Base-by-base conservation (phyloP, 2,797 vertebrate species). In the Ateles fusciceps region DNA sequence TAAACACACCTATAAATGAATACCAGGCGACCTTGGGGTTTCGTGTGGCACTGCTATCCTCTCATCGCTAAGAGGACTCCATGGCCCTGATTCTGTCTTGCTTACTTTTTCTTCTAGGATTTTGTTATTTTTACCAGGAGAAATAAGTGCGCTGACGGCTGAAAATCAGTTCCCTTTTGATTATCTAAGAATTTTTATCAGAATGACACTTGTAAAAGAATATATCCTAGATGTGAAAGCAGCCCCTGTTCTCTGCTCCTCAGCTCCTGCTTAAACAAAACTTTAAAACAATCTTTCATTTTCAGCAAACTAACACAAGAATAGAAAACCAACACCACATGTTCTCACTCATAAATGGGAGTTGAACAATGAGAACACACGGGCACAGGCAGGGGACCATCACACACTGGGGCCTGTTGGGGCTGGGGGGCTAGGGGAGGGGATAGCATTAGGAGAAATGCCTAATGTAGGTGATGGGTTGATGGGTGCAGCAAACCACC, bases 161-260 rank as follows among this genome's bases (percentile, higher is more conserved):
- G 42, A 91, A 91, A 91, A 95, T 68, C 44, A 59, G 88, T 95
- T 57, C 17, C 39, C 48, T 81, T 71, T 22, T n/a, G 46, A 74
- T 80, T 72, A 46, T 14, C 33, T 64, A 84, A 89, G 71, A 81
- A 87, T 79, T 92, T 83, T 93, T 19, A 89, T 86, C 39, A 84
- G 91, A 91, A 95, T 26, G 19, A 15, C 71, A 33, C 71, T 89
- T 91, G 12, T 72, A n/a, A 92, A 78, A 93, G 9, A 96, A 79
- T 95, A 85, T 75, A 81, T 89, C 52, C 33, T 74, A 36, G 81
- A 44, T 44, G 50, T 33, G 39, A 94, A 89, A 84, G 28, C 26
- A 71, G 68, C 21, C 5, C 33, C 81, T 89, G 12, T 7, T 55
- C 26, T 85, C 55, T 88, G 30, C 46, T 85, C 17, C 42, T 46